Percentiles rank a stretch among this genome's conserved stretches.
These are phyloP conservation scores for Illadopsis cleaveri DNA, from an alignment of 2,113 vertebrate species.

Conservation along the genomic window DNA sequence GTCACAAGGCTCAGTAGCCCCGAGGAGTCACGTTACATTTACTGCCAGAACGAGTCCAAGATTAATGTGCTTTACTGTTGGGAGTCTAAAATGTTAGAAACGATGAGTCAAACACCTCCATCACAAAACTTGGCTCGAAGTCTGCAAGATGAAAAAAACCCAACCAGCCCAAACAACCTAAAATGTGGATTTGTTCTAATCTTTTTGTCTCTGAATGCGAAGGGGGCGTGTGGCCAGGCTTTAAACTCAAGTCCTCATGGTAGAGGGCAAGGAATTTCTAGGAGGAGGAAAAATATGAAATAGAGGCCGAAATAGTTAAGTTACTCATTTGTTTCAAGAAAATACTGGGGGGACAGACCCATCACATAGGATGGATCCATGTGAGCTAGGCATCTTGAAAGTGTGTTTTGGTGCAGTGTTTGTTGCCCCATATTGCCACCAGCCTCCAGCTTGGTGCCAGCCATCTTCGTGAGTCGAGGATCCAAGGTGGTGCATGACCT, in stretches of 20 bases:
- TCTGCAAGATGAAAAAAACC: neutral
- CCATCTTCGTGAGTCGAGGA: neutral
- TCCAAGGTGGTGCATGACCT: neutral
- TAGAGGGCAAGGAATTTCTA: neutral
- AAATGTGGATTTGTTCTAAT: neutral
- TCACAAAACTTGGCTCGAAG: neutral
- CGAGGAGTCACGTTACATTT: neutral
- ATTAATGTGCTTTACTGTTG: neutral
- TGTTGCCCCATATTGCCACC: rapidly evolving
- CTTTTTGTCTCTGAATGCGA: neutral
- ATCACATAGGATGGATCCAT: rapidly evolving
- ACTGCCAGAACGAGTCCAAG: neutral
- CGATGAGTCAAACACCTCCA: slow-evolving; percentile 34
- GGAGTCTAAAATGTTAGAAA: slow-evolving; percentile 28
- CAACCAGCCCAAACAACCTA: neutral
- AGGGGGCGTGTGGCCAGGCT: neutral
- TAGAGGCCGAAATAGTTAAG: neutral
- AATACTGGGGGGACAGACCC: neutral
- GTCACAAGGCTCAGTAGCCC: slow-evolving; percentile 4
- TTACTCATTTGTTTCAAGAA: neutral
- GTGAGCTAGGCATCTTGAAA: neutral
- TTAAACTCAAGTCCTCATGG: neutral
- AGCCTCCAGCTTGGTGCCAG: neutral
- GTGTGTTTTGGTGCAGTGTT: neutral
- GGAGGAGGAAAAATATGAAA: neutral